Conservation (phyloP, 2,797 vertebrate genomes). For the Bucorvus abyssinicus region DNA sequence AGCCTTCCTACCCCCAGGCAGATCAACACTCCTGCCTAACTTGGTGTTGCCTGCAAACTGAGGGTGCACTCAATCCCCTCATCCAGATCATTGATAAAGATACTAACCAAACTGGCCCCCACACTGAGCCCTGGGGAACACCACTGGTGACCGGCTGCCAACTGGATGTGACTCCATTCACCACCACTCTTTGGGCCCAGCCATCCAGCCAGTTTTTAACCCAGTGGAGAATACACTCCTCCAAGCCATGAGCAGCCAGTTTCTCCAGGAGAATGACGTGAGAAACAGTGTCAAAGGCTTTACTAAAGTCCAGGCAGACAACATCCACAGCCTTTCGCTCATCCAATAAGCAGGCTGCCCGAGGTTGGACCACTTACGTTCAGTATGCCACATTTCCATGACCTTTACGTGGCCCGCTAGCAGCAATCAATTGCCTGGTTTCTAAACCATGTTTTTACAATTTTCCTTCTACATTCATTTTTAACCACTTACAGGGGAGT, state of each 20-base stretch:
- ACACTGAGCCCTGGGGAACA: fast-evolving
- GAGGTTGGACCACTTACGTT: background rate
- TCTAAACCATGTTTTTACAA: background rate
- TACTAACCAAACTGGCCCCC: background rate
- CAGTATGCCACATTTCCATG: background rate
- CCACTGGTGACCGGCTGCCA: fast-evolving
- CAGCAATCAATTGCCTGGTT: background rate
- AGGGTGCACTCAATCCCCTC: background rate
- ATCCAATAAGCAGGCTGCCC: background rate
- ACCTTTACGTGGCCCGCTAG: background rate
- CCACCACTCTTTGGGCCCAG: fast-evolving
- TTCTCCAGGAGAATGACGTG: background rate
- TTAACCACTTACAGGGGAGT: background rate
- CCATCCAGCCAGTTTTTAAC: background rate
- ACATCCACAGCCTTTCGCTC: background rate
- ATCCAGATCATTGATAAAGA: background rate
- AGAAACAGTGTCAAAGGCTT: background rate
- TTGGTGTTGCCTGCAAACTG: background rate
- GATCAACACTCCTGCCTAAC: fast-evolving
- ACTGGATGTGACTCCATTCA: background rate
- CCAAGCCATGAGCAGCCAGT: fast-evolving
- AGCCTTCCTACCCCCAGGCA: background rate
- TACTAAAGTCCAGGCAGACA: background rate
- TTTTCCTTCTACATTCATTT: background rate
- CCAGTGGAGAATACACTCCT: fast-evolving